phyloP scores from a whole-genome alignment of 2,113 vertebrate genomes.

The Siphamia tubifer region DNA sequence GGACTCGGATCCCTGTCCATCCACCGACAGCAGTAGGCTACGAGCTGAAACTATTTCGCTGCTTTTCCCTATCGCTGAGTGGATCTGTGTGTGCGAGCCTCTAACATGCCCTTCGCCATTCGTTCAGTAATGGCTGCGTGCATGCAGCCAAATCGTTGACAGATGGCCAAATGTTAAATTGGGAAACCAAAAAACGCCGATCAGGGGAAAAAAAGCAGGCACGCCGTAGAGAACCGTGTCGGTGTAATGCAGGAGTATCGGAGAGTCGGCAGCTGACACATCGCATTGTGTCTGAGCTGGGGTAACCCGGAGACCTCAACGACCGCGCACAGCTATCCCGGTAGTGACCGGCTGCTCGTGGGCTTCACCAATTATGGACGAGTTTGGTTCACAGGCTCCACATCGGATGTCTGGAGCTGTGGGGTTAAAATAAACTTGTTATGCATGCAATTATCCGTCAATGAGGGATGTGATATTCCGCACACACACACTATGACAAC shows the following conservation, averaged over 20 bases:
- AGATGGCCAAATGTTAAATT: constrained; percentile 60
- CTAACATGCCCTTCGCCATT: constrained; percentile 64
- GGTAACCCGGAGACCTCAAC: constrained; percentile 66
- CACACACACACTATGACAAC: constrained; percentile 53
- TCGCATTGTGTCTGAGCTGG: constrained; percentile 68
- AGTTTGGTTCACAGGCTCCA: constrained; percentile 38
- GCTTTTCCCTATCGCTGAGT: constrained; percentile 42
- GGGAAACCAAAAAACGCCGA: constrained; percentile 36
- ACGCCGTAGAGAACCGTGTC: not conserved
- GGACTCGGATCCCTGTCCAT: constrained; percentile 42
- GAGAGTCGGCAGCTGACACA: constrained; percentile 66
- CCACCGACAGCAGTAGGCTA: constrained; percentile 11
- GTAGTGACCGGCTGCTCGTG: constrained; percentile 64
- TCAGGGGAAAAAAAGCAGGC: not conserved
- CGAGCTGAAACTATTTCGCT: constrained; percentile 50
- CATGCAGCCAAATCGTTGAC: constrained; percentile 58
- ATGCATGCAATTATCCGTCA: not conserved
- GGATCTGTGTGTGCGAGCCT: constrained; percentile 50
- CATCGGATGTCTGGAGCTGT: constrained; percentile 18
- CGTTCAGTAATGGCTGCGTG: constrained; percentile 68
- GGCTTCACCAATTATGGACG: constrained; percentile 53
- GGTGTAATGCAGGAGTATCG: constrained; percentile 21
- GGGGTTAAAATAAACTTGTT: constrained; percentile 44
- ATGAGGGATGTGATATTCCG: constrained; percentile 18
- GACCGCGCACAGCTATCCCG: constrained; percentile 66